Evolutionary conservation across 2,888 invertebrate species (phyloP), one percentile per base, ranked within the genome.

Genomic region (Drosophila atripex): DNA sequence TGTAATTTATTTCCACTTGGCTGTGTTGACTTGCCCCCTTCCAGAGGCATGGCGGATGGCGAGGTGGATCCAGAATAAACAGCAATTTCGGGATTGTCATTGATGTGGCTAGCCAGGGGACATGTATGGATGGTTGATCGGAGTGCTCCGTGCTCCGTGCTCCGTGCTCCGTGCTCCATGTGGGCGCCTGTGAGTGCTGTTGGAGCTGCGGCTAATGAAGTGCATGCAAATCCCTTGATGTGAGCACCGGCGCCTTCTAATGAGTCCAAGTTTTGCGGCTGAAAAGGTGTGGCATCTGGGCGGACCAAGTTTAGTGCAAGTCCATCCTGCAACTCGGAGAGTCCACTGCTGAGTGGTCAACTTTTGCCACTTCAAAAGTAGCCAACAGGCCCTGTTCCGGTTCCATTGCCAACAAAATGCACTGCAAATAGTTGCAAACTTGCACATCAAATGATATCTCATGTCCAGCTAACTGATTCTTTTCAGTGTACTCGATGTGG

Each of bases 1-100:
- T 83, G 86, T 83, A 83, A 83, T 83, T 83, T 83, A 83, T 83
- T 83, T 83, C 59, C 75, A 64, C 57, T 57, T 47, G 53, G 71
- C 63, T 52, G 54, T 80, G 80, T 75, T 80, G 80, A 75, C 70
- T 80, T 75, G 61, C 71, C 76, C 54, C 54, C 25, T 30, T 5
- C 45, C 30, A n/a, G 18, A 21, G 46, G 39, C 14, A 0, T 39
- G 16, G 14, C 28, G 16, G 53, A 45, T 0, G n/a, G 14, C 2
- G 6, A 49, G 9, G 51, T 41, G 53, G 68, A 51, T 65, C 58
- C 78, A 59, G 68, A 76, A 52, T 60, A 80, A 80, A 83, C 74
- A 71, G 82, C 80, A 75, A 71, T 79, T 80, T 80, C 54, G 61
- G 65, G 71, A 73, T 74, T 73, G 76, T 70, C 78, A 86, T 78